Conservation (phyloP, 2,797 vertebrate genomes). For the Catharus ustulatus region DNA sequence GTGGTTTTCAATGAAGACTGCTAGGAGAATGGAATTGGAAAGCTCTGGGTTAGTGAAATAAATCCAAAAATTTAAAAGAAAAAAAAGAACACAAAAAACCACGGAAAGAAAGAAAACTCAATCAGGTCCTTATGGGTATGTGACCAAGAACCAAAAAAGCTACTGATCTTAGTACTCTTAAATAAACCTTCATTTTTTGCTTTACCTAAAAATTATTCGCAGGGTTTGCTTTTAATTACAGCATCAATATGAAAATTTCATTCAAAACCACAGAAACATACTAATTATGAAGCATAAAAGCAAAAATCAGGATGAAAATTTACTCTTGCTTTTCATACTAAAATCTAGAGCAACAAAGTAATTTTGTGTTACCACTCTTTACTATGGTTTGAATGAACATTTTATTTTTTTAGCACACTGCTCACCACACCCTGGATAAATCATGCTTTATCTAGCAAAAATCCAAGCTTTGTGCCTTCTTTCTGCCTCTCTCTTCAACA, state of each 20-base stretch:
- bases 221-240: background rate
- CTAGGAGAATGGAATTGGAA: slow-evolving; percentile 4
- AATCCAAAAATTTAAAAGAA: background rate
- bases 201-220: background rate
- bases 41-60: background rate
- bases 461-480: background rate
- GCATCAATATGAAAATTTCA: background rate
- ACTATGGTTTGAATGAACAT: background rate
- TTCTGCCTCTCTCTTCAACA: background rate
- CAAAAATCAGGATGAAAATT: background rate
- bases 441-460: background rate
- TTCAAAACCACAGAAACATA: background rate
- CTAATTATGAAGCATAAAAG: background rate
- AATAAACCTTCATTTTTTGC: background rate
- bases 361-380: background rate
- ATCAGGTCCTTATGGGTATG: background rate
- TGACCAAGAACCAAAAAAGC: background rate
- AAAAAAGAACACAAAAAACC: background rate
- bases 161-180: background rate
- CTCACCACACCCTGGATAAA: background rate
- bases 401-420: background rate
- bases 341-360: background rate
- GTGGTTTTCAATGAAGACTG: slow-evolving; percentile 2
- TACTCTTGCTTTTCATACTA: background rate
- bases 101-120: background rate